These are phyloP conservation scores for Dipodomys merriami DNA, from an alignment of 2,113 vertebrate species.

Conservation along the genomic window DNA sequence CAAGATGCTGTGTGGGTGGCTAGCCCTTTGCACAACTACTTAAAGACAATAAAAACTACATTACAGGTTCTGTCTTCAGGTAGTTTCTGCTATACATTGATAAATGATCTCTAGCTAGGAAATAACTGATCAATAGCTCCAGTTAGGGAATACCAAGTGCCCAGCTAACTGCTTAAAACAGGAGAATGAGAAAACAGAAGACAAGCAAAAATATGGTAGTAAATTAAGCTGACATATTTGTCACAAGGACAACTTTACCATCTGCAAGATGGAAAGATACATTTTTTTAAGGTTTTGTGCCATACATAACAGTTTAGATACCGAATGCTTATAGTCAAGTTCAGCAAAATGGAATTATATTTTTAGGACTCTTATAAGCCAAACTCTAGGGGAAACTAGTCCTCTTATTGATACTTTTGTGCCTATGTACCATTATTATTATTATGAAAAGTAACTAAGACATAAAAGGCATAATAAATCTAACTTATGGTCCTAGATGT, in stretches of 20 bases:
- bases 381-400: not conserved
- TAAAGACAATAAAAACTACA: too few species aligned
- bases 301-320: not conserved
- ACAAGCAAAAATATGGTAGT: not conserved
- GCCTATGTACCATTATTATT: not conserved
- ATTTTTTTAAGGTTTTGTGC: not conserved
- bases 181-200: not conserved
- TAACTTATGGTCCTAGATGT: not conserved
- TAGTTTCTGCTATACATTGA: not conserved
- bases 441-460: conserved; percentile 7
- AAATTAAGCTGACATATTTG: not conserved
- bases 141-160: not conserved
- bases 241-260: not conserved
- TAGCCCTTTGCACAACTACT: too few species aligned
- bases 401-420: not conserved
- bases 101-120: not conserved
- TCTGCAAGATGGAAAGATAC: not conserved
- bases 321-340: conserved; percentile 4
- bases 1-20: too few species aligned
- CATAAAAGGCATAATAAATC: not conserved
- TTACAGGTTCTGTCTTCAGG: not conserved
- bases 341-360: conserved; percentile 13
- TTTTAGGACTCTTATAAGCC: not conserved
- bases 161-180: not conserved
- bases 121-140: too few species aligned